Evolutionary conservation across 2,113 vertebrate species (phyloP), one percentile per base, ranked within the genome.

Genomic region (Lagopus muta): DNA sequence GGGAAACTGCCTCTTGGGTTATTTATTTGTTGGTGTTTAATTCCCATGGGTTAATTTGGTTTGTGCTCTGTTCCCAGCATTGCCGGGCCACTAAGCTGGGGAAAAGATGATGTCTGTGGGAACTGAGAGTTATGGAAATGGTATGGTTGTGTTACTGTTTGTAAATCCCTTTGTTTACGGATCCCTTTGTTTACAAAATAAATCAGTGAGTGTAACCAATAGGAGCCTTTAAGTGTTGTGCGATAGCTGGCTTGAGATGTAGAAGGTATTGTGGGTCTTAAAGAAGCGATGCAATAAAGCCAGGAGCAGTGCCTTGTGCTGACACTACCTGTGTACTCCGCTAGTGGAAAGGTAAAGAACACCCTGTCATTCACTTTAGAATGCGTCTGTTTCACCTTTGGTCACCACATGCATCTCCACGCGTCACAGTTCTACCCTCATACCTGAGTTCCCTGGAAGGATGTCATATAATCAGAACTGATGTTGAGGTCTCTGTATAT

Each of bases 141-240:
- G 10, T 65, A 18, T 52, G 19, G 42, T 40, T 52, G n/a, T 65
- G 9, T 77, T 93, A 10, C 8, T 30, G 55, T 71, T 81, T 81
- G 57, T 91, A 61, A 91, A 91, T 19, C 32, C 36, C 27, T 65
- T 52, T n/a, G 55, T 67, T 81, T 86, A 52, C 89, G 52, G 88
- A 90, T 16, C 32, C n/a, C 24, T 65, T 57, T 93, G 58, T 75
- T 94, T 84, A 90, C 82, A 62, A 84, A 95, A 86, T 74, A 94
- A 90, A 91, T 66, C 1, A 0, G 15, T 28, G 47, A 65, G 22
- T 57, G 79, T 73, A 65, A 66, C n/a, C 60, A 45, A 22, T 69
- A 73, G 54, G 32, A 54, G 27, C 27, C 13, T 72, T 11, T 22
- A 73, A 85, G 15, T 30, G 7, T 21, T 57, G 15, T 66, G 21